Conservation (phyloP, 2,113 vertebrate species). For the Acinonyx jubatus region DNA sequence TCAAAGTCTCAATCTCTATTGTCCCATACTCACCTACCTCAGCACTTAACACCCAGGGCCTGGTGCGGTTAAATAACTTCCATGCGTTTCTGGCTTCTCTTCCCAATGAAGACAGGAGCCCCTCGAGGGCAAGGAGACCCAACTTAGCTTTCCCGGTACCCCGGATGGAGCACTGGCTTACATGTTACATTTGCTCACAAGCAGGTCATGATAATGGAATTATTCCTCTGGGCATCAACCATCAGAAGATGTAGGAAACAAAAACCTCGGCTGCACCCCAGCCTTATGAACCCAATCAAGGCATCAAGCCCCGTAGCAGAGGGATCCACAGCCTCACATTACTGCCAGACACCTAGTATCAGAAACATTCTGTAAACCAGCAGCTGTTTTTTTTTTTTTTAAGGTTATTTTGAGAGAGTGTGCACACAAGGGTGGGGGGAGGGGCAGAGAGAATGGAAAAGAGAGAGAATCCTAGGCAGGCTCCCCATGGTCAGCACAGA, state of each 20-base stretch:
- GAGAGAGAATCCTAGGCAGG: no score
- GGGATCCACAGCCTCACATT: not conserved
- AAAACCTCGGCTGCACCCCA: not conserved
- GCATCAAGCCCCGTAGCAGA: not conserved
- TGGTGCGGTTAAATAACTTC: not conserved
- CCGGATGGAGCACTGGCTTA: not conserved
- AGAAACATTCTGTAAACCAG: not conserved
- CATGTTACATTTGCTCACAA: not conserved
- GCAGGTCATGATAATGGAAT: not conserved
- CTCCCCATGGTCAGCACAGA: no score
- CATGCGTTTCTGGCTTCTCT: not conserved
- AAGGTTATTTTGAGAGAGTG: no score
- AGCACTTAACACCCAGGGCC: not conserved
- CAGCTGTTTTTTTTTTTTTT: not conserved
- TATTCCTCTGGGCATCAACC: no score
- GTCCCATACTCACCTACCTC: not conserved
- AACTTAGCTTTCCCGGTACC: not conserved
- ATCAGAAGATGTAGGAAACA: not conserved
- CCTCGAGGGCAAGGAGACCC: not conserved
- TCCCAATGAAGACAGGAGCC: not conserved
- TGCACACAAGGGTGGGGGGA: no score
- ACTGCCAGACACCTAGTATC: not conserved
- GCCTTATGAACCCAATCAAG: not conserved
- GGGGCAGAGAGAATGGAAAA: no score
- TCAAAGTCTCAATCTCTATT: not conserved